Evolutionary conservation across 1,140 invertebrate genomes (phyloP), one percentile per base, ranked within the genome.

Genomic region (Oedothorax gibbosus): DNA sequence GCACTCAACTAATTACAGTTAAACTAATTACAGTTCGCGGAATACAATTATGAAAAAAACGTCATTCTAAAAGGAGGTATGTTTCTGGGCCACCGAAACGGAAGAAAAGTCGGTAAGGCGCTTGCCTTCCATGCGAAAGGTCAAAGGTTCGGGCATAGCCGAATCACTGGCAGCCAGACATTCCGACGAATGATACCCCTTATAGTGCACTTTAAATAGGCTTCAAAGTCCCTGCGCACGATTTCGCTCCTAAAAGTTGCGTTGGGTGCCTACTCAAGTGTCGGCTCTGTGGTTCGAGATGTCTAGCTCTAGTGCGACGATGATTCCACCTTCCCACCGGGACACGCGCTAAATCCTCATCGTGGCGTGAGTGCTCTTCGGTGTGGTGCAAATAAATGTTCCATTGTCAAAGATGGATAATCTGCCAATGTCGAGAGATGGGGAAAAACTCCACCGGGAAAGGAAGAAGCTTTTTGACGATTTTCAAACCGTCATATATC

Each of bases 351-450:
- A 50, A 50, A 35, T n/a, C 68, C 51, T 7, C 60, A 53, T 62
- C 53, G 66, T 18, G 15, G 54, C 53, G 60, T 76, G 82, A 84
- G 82, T 84, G 82, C 82, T 76, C 75, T 84, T 84, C 82, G 64
- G 68, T 84, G 81, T 81, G 79, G 79, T 21, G 71, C 54, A 84
- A 84, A 84, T 84, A 84, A 84, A 84, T 84, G 82, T 76, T 84
- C 69, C 68, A 35, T 56, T 84, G 82, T 76, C 82, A 84, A 62
- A 76, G 82, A 84, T 84, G 71, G 82, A 84, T 84, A 84, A 84
- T 84, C 82, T 77, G 62, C 57, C 57, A 64, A 75, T 84, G 60
- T 76, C 82, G 56, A 50, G 21, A 84, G 82, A 84, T 84, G 60
- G 72, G 64, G n/a, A 49, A 73, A 68, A 84, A 66, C 35, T 76